Conservation (phyloP, 2,888 invertebrate genomes). For the Caenorhabditis angaria region DNA sequence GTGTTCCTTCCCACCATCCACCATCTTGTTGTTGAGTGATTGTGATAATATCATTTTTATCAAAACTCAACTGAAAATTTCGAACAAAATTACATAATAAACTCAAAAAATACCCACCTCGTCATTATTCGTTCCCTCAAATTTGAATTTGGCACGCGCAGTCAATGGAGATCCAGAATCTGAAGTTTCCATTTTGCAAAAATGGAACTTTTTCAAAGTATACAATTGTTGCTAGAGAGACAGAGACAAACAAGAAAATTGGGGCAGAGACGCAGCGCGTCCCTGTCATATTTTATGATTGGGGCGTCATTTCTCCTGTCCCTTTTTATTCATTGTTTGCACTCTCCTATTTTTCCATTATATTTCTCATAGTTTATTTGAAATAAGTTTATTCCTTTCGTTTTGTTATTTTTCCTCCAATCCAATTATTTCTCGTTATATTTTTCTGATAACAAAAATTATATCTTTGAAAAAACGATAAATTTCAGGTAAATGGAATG, state of each 20-base stretch:
- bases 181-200: constrained; percentile 20
- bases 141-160: constrained; percentile 80
- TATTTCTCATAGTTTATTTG: background rate
- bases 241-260: background rate
- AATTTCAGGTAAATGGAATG: background rate
- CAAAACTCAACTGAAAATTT: constrained; percentile 79
- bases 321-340: background rate
- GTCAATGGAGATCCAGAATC: constrained; percentile 22
- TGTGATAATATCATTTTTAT: constrained; percentile 92
- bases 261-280: background rate
- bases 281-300: background rate
- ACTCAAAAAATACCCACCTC: constrained; percentile 79
- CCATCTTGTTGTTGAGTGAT: constrained; percentile 89
- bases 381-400: background rate
- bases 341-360: background rate
- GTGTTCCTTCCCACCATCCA: constrained; percentile 99
- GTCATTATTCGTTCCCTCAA: constrained; percentile 95
- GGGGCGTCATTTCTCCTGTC: background rate
- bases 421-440: background rate
- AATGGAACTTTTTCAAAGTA: background rate
- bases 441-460: background rate
- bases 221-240: background rate
- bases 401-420: background rate
- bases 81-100: background rate
- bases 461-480: background rate